phyloP scores from a whole-genome alignment of 2,888 invertebrate species.

The Chymomyza amoena region DNA sequence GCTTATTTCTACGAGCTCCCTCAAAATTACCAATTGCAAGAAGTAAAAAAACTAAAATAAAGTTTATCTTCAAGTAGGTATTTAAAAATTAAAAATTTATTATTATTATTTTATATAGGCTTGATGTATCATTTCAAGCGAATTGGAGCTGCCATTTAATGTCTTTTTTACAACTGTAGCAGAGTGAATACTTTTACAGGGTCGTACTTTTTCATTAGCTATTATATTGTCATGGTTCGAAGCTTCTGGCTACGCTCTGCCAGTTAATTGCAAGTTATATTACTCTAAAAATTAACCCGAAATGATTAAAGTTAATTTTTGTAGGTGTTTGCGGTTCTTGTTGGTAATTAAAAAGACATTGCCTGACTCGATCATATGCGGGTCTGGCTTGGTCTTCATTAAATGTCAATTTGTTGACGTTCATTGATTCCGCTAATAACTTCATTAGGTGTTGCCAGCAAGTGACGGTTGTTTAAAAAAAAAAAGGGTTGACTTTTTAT shows the following conservation, averaged over 20 bases:
- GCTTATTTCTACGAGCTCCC: no score
- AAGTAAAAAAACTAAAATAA: no score
- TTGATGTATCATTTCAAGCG: neutral
- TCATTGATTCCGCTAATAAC: constrained; percentile 66
- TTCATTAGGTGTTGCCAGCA: constrained; percentile 54
- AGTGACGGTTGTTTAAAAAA: neutral
- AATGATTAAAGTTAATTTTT: constrained; percentile 59
- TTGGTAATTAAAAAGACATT: constrained; percentile 67
- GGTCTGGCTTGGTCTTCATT: constrained; percentile 64
- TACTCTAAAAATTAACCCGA: constrained; percentile 43
- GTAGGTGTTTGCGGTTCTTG: neutral
- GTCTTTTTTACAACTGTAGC: neutral
- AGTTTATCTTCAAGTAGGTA: no score
- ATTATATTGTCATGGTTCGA: neutral
- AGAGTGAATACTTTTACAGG: neutral
- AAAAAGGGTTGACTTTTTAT: constrained; percentile 45
- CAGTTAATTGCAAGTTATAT: constrained; percentile 28
- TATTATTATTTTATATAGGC: neutral
- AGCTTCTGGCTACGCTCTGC: neutral
- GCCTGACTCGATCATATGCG: constrained; percentile 37
- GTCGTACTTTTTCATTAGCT: neutral
- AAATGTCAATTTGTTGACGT: constrained; percentile 70
- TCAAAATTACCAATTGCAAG: no score
- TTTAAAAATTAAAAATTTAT: no score
- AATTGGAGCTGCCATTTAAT: neutral